Conservation (phyloP, 2,888 invertebrate species). For the Cantharis rustica region DNA sequence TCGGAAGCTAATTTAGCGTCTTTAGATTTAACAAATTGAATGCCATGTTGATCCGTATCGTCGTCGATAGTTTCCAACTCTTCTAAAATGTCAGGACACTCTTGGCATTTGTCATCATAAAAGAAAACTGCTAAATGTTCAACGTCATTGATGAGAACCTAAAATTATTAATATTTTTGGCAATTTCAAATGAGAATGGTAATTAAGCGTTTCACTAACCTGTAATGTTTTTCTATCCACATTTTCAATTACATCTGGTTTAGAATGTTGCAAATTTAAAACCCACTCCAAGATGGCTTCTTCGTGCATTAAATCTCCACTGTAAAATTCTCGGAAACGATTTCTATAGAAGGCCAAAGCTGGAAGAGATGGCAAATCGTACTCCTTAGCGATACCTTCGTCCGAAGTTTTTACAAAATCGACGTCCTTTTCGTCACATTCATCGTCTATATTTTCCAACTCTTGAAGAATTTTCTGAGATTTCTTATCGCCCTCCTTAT, state of each 20-base stretch:
- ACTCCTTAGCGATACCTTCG: slow-evolving; percentile 84
- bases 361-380: slow-evolving; percentile 80
- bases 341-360: slow-evolving; percentile 86
- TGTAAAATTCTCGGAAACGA: slow-evolving; percentile 86
- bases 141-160: slow-evolving; percentile 83
- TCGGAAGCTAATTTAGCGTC: slow-evolving; percentile 88
- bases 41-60: slow-evolving; percentile 89
- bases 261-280: slow-evolving; percentile 80
- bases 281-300: slow-evolving; percentile 90
- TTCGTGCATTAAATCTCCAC: slow-evolving; percentile 89
- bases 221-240: slow-evolving; percentile 90
- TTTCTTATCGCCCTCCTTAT: slow-evolving; percentile 88
- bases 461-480: slow-evolving; percentile 87
- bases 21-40: slow-evolving; percentile 92
- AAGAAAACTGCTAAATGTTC: slow-evolving; percentile 92
- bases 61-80: slow-evolving; percentile 92
- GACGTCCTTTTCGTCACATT: slow-evolving; percentile 89
- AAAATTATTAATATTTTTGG: slow-evolving; percentile 5
- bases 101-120: slow-evolving; percentile 84
- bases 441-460: slow-evolving; percentile 90
- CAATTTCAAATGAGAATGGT: background rate
- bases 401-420: slow-evolving; percentile 92
- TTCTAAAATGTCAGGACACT: slow-evolving; percentile 83
- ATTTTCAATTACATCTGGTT: slow-evolving; percentile 87
- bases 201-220: slow-evolving; percentile 39